phyloP scores from a whole-genome alignment of 2,113 vertebrate genomes.

The Centropus bengalensis region DNA sequence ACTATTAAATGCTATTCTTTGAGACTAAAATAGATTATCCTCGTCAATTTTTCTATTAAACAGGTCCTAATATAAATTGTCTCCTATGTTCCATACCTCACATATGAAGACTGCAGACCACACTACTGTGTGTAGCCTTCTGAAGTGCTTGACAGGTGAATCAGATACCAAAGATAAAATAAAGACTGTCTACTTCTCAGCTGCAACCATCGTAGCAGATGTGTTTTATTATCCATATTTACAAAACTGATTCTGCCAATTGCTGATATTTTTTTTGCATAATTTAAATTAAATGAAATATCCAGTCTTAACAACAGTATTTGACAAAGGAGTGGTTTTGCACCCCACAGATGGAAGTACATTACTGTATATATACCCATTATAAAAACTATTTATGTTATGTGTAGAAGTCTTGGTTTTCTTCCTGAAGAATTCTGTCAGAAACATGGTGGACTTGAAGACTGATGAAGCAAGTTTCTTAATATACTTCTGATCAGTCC shows the following conservation, averaged over 20 bases:
- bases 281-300: too few relatives aligned
- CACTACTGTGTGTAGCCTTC: background rate
- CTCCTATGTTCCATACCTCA: background rate
- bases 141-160: background rate
- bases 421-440: background rate
- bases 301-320: too few relatives aligned
- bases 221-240: background rate
- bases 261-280: background rate
- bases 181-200: background rate
- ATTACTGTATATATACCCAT: background rate
- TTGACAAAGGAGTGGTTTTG: background rate
- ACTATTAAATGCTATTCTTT: background rate
- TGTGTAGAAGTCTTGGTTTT: rapidly evolving
- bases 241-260: background rate
- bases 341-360: background rate
- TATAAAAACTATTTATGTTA: background rate
- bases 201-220: background rate
- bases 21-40: background rate
- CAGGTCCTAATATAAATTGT: background rate
- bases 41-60: background rate
- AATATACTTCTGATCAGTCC: background rate
- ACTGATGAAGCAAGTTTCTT: background rate
- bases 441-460: background rate
- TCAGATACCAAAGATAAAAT: background rate
- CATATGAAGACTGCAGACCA: background rate